These are phyloP conservation scores for Leuctra nigra DNA, from an alignment of 2,888 invertebrate species.

Conservation along the genomic window DNA sequence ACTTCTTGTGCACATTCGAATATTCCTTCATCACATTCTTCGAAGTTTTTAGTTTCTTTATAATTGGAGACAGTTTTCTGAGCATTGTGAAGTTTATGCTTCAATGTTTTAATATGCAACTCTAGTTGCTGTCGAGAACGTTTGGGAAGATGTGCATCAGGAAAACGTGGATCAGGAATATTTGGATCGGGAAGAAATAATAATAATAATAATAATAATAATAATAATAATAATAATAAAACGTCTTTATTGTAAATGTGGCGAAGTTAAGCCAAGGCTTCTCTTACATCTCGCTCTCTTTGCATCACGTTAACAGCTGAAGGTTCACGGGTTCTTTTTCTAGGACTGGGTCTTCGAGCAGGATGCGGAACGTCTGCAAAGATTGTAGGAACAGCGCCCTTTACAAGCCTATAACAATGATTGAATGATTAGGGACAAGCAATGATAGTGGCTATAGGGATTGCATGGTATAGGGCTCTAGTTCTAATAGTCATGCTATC, in stretches of 20 bases:
- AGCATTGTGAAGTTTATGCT: background rate
- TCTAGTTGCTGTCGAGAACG: background rate
- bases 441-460: too few species aligned
- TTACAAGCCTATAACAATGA: too few species aligned
- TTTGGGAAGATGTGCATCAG: background rate
- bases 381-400: background rate
- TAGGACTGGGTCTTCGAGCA: background rate
- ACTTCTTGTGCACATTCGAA: background rate
- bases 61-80: background rate
- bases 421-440: too few species aligned
- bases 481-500: too few species aligned
- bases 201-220: too few species aligned
- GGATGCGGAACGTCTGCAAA: background rate
- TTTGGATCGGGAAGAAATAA: background rate
- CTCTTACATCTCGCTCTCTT: too few species aligned
- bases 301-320: background rate
- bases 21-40: background rate
- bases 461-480: too few species aligned
- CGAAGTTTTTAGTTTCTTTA: background rate
- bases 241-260: too few species aligned
- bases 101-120: background rate
- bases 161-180: background rate
- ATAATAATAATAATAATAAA: too few species aligned
- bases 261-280: too few species aligned
- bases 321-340: background rate